These are phyloP conservation scores for Heliocidaris tuberculata DNA, from an alignment of 35 echinoderm and acorn worm genomes.

Conservation along the genomic window DNA sequence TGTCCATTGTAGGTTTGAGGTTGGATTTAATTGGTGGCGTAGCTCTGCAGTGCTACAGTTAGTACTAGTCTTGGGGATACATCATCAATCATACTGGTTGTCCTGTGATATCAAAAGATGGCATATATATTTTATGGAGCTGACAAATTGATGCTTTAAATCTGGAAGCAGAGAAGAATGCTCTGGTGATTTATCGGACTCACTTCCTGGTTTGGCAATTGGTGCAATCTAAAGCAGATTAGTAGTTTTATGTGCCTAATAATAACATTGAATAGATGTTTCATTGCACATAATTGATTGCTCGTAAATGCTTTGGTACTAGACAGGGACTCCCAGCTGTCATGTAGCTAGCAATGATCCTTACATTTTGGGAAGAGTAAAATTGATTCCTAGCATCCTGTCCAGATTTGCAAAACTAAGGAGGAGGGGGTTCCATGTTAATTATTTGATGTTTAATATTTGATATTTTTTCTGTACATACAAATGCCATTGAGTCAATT, in stretches of 20 bases:
- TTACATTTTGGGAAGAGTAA: too few relatives aligned
- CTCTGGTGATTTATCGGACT: not conserved
- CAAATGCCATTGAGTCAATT: too few relatives aligned
- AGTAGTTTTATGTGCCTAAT: not conserved
- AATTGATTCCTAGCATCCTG: too few relatives aligned
- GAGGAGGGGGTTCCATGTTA: too few relatives aligned
- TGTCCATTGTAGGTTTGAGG: not conserved
- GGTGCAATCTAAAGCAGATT: not conserved
- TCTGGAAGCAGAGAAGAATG: not conserved
- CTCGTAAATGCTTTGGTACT: not conserved
- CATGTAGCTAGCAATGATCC: not conserved
- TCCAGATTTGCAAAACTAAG: too few relatives aligned
- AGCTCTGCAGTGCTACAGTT: not conserved
- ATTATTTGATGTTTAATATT: too few relatives aligned
- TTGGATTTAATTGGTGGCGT: not conserved
- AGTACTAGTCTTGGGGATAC: not conserved
- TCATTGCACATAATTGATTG: constrained; percentile 1
- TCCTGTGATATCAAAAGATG: not conserved
- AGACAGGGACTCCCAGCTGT: not conserved
- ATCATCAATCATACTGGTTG: not conserved
- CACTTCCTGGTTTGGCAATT: not conserved
- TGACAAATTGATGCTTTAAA: constrained; percentile 18
- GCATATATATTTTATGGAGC: not conserved
- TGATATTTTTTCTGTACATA: too few relatives aligned
- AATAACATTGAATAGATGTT: not conserved